A percentile compares a stretch with the other conserved stretches of the same genome.
phyloP scores from a whole-genome alignment of 2,797 vertebrate species.

The Eleutherodactylus coqui region DNA sequence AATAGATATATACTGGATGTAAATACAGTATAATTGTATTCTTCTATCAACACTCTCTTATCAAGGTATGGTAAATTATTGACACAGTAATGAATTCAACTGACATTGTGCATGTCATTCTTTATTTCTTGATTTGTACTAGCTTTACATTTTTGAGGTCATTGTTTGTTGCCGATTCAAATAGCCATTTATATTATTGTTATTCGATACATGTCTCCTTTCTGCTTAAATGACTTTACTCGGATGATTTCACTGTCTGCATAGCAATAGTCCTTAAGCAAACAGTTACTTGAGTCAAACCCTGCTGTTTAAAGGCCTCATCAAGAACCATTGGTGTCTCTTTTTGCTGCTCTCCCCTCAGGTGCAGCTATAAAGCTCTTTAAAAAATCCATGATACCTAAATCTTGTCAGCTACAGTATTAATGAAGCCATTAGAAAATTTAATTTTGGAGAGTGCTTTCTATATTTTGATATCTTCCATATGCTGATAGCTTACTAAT shows the following conservation, averaged over 20 bases:
- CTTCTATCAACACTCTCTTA: neutral
- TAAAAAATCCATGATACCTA: conserved; percentile 41
- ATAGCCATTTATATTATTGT: conserved; percentile 37
- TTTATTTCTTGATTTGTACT: neutral
- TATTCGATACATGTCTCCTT: conserved; percentile 40
- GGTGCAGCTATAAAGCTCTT: conserved; percentile 45
- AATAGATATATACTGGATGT: no score
- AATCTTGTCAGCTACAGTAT: conserved; percentile 64
- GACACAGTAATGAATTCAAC: neutral
- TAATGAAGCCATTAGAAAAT: conserved; percentile 66
- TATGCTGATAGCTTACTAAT: conserved; percentile 64
- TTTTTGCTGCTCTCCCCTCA: conserved; percentile 29
- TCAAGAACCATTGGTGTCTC: conserved; percentile 43
- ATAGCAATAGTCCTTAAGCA: conserved; percentile 59
- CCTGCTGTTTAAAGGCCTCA: conserved; percentile 56
- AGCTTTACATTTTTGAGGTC: conserved; percentile 19
- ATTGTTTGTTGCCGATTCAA: conserved; percentile 17
- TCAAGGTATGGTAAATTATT: neutral
- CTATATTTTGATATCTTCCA: conserved; percentile 63
- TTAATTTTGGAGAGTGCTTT: conserved; percentile 67
- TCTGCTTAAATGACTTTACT: conserved; percentile 49
- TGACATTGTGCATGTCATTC: neutral
- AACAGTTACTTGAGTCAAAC: conserved; percentile 45
- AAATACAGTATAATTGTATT: no score
- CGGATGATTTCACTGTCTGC: conserved; percentile 49